Conservation (phyloP, 2,113 vertebrate species). For the Casuarius casuarius region DNA sequence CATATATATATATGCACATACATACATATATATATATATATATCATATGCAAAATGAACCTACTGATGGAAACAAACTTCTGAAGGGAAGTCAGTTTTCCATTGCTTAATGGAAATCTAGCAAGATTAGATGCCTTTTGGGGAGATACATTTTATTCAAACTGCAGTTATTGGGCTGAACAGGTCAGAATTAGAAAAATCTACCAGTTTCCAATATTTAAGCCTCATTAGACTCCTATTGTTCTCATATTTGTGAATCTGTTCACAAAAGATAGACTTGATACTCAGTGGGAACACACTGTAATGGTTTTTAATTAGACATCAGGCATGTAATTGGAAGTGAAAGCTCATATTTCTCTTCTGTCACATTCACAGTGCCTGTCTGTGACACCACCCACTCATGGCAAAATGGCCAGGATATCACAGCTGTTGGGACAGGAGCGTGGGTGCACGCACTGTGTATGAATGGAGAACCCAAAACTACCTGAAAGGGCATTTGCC, state of each 20-base stretch:
- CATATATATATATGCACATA: not conserved
- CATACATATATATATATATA: not conserved
- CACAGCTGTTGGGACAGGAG: too few relatives aligned
- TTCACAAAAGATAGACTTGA: accelerated
- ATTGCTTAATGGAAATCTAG: not conserved
- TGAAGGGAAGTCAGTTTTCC: not conserved
- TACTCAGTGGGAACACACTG: not conserved
- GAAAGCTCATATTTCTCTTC: not conserved
- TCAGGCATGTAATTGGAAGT: not conserved
- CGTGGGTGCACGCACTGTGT: too few relatives aligned
- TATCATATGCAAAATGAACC: not conserved
- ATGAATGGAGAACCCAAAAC: not conserved
- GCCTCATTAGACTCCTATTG: not conserved
- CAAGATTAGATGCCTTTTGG: not conserved
- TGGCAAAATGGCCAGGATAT: not conserved
- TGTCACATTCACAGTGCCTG: not conserved
- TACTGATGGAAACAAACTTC: not conserved
- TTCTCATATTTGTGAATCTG: not conserved
- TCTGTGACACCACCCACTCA: not conserved
- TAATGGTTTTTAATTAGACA: not conserved
- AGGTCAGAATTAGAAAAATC: not conserved
- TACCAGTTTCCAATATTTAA: not conserved
- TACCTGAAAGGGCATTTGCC: not conserved
- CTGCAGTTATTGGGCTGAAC: not conserved
- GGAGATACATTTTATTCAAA: not conserved